Conservation (phyloP, 2,113 vertebrate species). For the Pionites leucogaster region DNA sequence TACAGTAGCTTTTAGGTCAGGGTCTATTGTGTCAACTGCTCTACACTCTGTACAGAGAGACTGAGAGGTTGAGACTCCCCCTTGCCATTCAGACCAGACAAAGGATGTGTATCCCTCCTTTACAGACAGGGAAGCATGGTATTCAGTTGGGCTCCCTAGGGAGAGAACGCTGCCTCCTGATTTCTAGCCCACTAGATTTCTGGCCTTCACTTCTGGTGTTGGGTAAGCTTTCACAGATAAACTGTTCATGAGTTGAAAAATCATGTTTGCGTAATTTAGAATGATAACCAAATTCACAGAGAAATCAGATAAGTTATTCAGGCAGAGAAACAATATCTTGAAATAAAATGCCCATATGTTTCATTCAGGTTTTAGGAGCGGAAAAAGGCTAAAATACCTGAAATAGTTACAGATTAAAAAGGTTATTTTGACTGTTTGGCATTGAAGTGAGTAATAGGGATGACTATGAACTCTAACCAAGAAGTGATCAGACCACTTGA, state of each 20-base stretch:
- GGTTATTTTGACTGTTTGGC: neutral
- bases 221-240: neutral
- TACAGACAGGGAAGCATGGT: neutral
- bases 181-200: neutral
- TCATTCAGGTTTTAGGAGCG: neutral
- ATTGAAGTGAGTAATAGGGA: neutral
- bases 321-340: neutral
- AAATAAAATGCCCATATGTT: neutral
- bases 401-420: neutral
- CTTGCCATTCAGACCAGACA: neutral
- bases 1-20: neutral
- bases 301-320: neutral
- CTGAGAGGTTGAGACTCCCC: neutral
- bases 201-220: neutral
- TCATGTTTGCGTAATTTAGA: neutral
- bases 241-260: neutral
- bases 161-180: neutral
- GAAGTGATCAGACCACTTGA: neutral
- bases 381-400: neutral
- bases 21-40: neutral
- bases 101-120: slow-evolving; percentile 15
- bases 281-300: neutral
- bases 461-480: neutral
- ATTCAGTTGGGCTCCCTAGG: neutral
- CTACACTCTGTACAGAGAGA: neutral